phyloP scores from a whole-genome alignment of 2,113 vertebrate genomes.

The Paracanthobrama guichenoti region DNA sequence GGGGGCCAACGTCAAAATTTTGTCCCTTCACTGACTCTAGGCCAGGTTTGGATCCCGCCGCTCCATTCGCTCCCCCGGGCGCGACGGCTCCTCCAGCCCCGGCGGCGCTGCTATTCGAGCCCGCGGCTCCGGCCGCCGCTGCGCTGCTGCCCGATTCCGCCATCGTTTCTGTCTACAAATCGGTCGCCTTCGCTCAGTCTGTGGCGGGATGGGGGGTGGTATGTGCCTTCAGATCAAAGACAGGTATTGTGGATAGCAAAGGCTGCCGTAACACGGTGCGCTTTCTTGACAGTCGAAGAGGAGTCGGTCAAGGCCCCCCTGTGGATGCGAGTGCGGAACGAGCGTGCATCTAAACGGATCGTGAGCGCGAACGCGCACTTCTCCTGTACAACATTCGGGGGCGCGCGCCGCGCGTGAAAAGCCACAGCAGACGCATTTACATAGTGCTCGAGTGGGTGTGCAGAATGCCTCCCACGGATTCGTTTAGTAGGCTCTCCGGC shows the following conservation, averaged over 20 bases:
- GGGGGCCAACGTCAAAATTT: constrained; percentile 84
- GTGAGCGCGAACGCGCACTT: constrained; percentile 68
- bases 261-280: constrained; percentile 19
- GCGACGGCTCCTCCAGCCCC: constrained; percentile 66
- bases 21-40: constrained; percentile 85
- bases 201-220: constrained; percentile 20
- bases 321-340: constrained; percentile 35
- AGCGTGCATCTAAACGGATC: constrained; percentile 62
- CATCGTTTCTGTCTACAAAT: constrained; percentile 70
- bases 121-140: constrained; percentile 73
- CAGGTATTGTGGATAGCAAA: constrained; percentile 20
- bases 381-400: constrained; percentile 54
- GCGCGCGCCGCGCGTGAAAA: constrained; percentile 65
- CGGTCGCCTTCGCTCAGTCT: constrained; percentile 55
- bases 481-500: constrained; percentile 4
- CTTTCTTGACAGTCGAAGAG: constrained; percentile 38
- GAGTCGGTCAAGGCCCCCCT: constrained; percentile 57
- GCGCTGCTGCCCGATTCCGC: constrained; percentile 73
- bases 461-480: constrained; percentile 12
- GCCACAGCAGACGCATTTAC: constrained; percentile 45
- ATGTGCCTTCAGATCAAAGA: constrained; percentile 46
- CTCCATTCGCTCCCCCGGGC: constrained; percentile 65
- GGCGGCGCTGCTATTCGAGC: constrained; percentile 70
- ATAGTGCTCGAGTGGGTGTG: constrained; percentile 67
- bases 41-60: constrained; percentile 68